These are phyloP conservation scores for Thumatha senex DNA, from an alignment of 2,888 invertebrate species.

Conservation along the genomic window DNA sequence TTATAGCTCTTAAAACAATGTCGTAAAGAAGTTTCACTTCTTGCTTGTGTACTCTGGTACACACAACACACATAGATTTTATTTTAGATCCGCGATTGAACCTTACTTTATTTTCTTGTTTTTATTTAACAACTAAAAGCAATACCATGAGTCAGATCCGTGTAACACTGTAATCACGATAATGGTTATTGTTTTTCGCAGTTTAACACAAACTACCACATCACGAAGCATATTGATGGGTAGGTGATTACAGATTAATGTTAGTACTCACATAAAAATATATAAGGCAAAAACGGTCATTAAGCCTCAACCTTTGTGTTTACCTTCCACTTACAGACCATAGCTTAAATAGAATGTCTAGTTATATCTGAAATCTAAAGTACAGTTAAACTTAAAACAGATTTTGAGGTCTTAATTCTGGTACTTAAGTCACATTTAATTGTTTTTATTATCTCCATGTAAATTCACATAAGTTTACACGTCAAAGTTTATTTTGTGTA, in stretches of 20 bases:
- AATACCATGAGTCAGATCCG: neutral
- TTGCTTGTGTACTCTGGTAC: too few relatives aligned
- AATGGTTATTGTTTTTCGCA: neutral
- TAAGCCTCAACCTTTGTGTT: slow-evolving; percentile 24
- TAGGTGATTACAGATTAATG: neutral
- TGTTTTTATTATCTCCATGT: too few relatives aligned
- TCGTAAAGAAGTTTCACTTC: too few relatives aligned
- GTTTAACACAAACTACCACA: neutral
- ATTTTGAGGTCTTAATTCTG: too few relatives aligned
- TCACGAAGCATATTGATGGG: slow-evolving; percentile 5
- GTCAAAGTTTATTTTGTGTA: neutral
- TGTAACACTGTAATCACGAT: neutral
- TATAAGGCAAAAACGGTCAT: slow-evolving; percentile 10
- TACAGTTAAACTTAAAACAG: too few relatives aligned
- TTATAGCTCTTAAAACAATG: too few relatives aligned
- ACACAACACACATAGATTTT: too few relatives aligned
- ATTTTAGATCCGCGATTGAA: too few relatives aligned
- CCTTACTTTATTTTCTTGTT: too few relatives aligned
- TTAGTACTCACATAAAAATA: neutral
- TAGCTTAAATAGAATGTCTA: neutral
- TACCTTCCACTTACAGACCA: slow-evolving; percentile 4
- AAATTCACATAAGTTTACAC: too few relatives aligned
- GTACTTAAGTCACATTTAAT: too few relatives aligned
- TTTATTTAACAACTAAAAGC: too few relatives aligned
- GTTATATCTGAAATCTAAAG: neutral